Percentiles rank a stretch among this genome's conserved stretches.
These are phyloP conservation scores for Saturnia japonica DNA, from an alignment of 2,888 invertebrate species.

Conservation along the genomic window DNA sequence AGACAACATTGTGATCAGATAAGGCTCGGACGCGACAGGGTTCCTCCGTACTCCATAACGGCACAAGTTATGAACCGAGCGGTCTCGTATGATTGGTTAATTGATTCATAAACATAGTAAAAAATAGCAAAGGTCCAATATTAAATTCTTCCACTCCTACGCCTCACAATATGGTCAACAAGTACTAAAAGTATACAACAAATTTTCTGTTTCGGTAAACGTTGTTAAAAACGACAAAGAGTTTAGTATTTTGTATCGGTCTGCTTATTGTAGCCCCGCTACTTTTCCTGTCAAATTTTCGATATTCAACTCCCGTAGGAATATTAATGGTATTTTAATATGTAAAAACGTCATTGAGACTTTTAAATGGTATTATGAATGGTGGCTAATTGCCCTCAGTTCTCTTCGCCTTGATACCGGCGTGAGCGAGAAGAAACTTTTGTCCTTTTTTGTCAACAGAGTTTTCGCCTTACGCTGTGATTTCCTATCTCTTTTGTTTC, in stretches of 20 bases:
- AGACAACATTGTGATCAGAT: no score
- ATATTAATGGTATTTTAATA: no score
- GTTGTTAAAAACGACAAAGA: not conserved
- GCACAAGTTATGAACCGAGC: not conserved
- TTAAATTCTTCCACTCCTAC: not conserved
- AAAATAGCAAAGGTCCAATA: not conserved
- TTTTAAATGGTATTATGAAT: no score
- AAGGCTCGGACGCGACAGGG: not conserved
- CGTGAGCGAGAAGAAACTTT: no score
- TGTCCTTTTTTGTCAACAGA: no score
- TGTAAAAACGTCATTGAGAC: no score
- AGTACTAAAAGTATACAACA: not conserved
- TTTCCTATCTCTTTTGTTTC: no score
- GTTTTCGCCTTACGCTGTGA: no score
- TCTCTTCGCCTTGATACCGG: no score
- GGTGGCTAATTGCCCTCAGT: no score
- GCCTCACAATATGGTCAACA: not conserved
- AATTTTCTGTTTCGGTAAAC: not conserved
- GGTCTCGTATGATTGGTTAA: not conserved
- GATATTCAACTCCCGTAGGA: not conserved
- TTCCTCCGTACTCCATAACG: not conserved
- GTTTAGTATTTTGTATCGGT: not conserved
- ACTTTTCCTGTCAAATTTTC: not conserved
- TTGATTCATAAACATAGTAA: not conserved
- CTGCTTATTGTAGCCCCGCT: not conserved